Conservation (phyloP, 2,113 vertebrate species). For the Lophius piscatorius region DNA sequence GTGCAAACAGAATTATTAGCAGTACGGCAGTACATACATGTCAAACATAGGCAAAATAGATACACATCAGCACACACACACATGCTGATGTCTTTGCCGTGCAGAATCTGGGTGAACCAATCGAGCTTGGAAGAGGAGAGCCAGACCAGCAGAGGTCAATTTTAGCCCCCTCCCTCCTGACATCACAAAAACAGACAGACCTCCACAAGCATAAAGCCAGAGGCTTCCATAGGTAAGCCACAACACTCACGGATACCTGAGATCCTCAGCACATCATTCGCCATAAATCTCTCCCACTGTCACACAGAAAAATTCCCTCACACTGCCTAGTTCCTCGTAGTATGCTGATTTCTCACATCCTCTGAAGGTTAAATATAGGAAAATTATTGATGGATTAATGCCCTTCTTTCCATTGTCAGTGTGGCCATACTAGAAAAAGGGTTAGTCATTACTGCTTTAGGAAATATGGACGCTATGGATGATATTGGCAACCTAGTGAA, state of each 20-base stretch:
- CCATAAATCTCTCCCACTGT: constrained; percentile 4
- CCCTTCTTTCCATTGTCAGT: constrained; percentile 10
- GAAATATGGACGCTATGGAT: constrained; percentile 6
- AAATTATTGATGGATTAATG: constrained; percentile 11
- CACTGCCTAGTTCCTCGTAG: background rate
- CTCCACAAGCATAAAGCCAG: constrained; percentile 41
- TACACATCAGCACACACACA: background rate
- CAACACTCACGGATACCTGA: constrained; percentile 37
- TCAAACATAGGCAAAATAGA: background rate
- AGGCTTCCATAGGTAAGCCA: constrained; percentile 15
- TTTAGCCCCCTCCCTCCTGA: constrained; percentile 65
- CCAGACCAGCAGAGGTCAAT: constrained; percentile 55
- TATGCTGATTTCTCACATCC: background rate
- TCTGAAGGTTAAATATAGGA: constrained; percentile 19
- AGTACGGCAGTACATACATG: background rate
- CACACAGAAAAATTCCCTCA: background rate
- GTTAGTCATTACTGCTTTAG: constrained; percentile 16
- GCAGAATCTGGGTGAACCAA: constrained; percentile 25
- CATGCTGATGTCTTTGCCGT: constrained; percentile 39
- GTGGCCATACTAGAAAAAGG: constrained; percentile 21
- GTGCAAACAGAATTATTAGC: background rate
- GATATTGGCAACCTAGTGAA: constrained; percentile 27
- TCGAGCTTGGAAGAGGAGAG: constrained; percentile 39
- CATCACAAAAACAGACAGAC: constrained; percentile 60
- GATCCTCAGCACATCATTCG: constrained; percentile 26